phyloP scores from a whole-genome alignment of 1,140 invertebrate species.

The Catajapyx aquilonaris region DNA sequence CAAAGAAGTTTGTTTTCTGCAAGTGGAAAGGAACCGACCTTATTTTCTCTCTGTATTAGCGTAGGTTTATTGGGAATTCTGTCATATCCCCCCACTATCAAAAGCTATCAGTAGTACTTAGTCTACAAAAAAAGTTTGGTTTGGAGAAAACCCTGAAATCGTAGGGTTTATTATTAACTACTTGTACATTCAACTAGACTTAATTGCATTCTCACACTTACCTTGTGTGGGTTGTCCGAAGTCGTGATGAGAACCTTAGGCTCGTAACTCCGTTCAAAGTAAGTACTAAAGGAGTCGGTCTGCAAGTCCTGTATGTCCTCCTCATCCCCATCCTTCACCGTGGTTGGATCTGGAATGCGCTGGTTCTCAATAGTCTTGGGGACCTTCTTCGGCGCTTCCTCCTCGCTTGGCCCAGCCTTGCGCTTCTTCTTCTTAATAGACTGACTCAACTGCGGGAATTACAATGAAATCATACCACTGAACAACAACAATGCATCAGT shows the following conservation, averaged over 20 bases:
- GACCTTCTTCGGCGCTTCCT: conserved; percentile 46
- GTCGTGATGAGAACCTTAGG: conserved; percentile 93
- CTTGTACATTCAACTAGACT: too few species aligned
- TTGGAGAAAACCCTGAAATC: background rate
- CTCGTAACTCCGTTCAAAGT: conserved; percentile 63
- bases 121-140: too few species aligned
- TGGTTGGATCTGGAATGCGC: conserved; percentile 79
- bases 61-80: background rate
- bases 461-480: too few species aligned
- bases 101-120: conserved; percentile 1
- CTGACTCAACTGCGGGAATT: too few species aligned
- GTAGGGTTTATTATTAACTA: background rate
- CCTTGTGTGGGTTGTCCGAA: conserved; percentile 66
- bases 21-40: conserved; percentile 14
- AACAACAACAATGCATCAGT: too few species aligned
- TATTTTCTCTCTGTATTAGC: conserved; percentile 4
- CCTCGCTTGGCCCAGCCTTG: too few species aligned
- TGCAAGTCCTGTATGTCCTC: conserved; percentile 41
- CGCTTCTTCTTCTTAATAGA: too few species aligned
- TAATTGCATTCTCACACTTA: conserved; percentile 19
- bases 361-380: conserved; percentile 86
- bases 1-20: conserved; percentile 76
- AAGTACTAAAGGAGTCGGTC: conserved; percentile 69
- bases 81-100: background rate
- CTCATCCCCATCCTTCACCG: conserved; percentile 45